Conservation (phyloP, 2,888 invertebrate genomes). For the Lycophotia porphyrea region DNA sequence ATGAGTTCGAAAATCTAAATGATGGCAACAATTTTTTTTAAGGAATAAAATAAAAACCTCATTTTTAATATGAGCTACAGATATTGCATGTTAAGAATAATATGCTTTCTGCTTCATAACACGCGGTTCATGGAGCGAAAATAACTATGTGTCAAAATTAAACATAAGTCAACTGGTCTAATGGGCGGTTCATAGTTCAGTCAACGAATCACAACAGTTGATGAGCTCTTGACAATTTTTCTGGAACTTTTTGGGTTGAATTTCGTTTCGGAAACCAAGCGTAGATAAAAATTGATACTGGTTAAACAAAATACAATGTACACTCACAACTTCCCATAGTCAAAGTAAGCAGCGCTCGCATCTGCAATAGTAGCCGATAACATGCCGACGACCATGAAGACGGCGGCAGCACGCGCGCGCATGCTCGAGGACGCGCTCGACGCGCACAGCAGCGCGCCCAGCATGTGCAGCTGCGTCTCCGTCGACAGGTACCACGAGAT, state of each 20-base stretch:
- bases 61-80: background rate
- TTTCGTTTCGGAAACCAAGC: background rate
- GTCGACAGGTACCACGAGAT: constrained; percentile 95
- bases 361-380: constrained; percentile 87
- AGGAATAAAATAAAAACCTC: background rate
- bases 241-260: background rate
- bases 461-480: constrained; percentile 93
- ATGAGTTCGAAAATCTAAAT: constrained; percentile 74
- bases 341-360: constrained; percentile 82
- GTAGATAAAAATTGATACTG: background rate
- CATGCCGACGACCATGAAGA: constrained; percentile 76
- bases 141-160: background rate
- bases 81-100: background rate
- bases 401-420: constrained; percentile 72
- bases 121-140: background rate
- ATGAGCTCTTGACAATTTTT: background rate
- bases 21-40: fast-evolving
- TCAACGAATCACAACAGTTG: background rate
- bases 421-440: constrained; percentile 80
- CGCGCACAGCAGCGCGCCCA: constrained; percentile 91
- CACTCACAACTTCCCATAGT: constrained; percentile 64
- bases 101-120: background rate
- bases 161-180: background rate
- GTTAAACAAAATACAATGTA: background rate
- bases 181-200: background rate